Base-by-base conservation (phyloP, 2,888 invertebrate genomes). In the Aporophyla nigra region DNA sequence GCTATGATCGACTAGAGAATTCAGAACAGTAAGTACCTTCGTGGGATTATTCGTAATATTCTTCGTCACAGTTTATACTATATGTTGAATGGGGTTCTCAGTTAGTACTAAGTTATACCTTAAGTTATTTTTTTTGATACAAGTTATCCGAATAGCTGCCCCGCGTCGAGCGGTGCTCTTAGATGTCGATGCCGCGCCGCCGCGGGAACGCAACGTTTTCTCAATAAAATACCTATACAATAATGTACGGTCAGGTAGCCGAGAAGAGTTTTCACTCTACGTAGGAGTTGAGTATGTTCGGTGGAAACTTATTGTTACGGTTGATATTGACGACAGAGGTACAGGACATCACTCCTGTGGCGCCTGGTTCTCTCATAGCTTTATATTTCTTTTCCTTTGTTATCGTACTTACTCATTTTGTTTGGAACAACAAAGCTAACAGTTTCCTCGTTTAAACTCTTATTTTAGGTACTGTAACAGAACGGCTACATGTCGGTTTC, bases 271-370 rank as follows among this genome's bases (percentile, higher is more conserved):
- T 51, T 4, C 10, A 27, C 5, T 21, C 14, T 68, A 71, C 16
- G 4, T 21, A 71, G 51, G 24, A 16, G 71, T 33, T 58, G 27
- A 33, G 33, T 58, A 49, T 4, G n/a, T 58, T 49, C 49, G 33
- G 12, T 10, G 33, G 24, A 24, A 71, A 74, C 49, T n/a, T 71
- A 27, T n/a, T n/a, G n/a, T n/a, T n/a, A n/a, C n/a, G n/a, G n/a
- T n/a, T n/a, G n/a, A n/a, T n/a, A n/a, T n/a, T 16, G 33, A 19
- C 33, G 19, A 14, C 49, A 33, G 4, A 70, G n/a, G 6, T 49
- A 49, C 21, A 27, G 49, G 2, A 49, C 12, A 19, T n/a, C 0
- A 46, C 10, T 46, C 19, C 24, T 24, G 46, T 46, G 6, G 43
- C 16, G 10, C 10, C 10, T 19, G 24, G 19, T 24, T 33, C 21